Evolutionary conservation across 2,888 invertebrate genomes (phyloP).

Genomic region (Thymelicus acteon): DNA sequence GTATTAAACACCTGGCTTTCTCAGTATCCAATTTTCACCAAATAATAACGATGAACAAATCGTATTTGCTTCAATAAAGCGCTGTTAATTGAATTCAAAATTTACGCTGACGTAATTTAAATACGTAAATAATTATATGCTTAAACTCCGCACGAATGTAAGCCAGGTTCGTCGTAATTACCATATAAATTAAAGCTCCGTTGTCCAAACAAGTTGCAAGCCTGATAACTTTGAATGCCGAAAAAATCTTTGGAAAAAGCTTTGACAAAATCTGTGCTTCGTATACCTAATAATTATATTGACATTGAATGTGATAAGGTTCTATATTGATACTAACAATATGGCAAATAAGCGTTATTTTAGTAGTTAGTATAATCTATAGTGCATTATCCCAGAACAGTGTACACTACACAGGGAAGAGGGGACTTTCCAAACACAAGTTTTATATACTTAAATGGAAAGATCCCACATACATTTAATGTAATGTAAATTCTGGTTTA

Average conservation of each 20-base stretch:
- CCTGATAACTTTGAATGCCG: neutral
- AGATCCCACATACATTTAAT: too few relatives aligned
- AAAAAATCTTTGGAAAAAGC: neutral
- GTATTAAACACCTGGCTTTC: neutral
- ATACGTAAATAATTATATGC: conserved; percentile 45
- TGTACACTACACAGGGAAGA: too few relatives aligned
- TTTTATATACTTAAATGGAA: too few relatives aligned
- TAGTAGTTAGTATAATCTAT: too few relatives aligned
- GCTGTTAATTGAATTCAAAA: neutral
- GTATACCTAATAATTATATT: neutral
- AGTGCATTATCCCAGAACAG: too few relatives aligned
- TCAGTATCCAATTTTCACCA: neutral
- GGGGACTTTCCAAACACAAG: too few relatives aligned
- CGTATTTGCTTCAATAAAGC: neutral
- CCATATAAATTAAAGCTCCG: conserved; percentile 75
- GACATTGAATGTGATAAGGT: too few relatives aligned
- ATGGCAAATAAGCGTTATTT: too few relatives aligned
- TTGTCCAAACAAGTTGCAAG: conserved; percentile 62
- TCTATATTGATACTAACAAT: too few relatives aligned
- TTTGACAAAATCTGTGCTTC: neutral
- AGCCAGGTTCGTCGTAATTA: conserved; percentile 58
- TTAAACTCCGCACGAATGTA: conserved; percentile 51
- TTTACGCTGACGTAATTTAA: conserved; percentile 8
- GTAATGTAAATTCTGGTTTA: too few relatives aligned
- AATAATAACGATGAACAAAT: neutral